Percentiles rank a stretch among this genome's conserved stretches.
Evolutionary conservation across 1,140 invertebrate species (phyloP).

Genomic region (Dendroctonus ponderosae): DNA sequence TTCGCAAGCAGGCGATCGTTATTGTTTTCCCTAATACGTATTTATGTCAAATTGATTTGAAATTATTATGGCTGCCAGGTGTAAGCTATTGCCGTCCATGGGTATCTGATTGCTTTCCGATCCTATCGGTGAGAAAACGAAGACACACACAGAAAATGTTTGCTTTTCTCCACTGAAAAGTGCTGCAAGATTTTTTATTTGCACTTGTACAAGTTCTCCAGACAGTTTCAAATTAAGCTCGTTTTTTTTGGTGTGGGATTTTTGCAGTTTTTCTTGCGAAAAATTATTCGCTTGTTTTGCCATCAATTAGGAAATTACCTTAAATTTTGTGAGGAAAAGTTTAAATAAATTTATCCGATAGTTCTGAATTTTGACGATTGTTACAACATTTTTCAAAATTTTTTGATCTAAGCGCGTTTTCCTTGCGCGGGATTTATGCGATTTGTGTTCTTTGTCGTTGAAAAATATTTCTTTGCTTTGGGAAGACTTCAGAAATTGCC

Average conservation of each 20-base stretch:
- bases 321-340: too few relatives aligned
- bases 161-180: background rate
- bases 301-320: too few relatives aligned
- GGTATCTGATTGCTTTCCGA: conserved; percentile 18
- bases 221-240: background rate
- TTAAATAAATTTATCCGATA: too few relatives aligned
- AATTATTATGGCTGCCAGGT: conserved; percentile 32
- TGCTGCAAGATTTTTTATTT: background rate
- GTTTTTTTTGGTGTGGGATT: background rate
- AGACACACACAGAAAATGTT: background rate
- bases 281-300: too few relatives aligned
- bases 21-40: conserved; percentile 36
- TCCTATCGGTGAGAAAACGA: conserved; percentile 20
- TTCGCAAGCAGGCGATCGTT: conserved; percentile 27
- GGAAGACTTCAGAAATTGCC: too few relatives aligned
- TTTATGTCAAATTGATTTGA: conserved; percentile 37
- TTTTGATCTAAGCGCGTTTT: too few relatives aligned
- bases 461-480: too few relatives aligned
- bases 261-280: conserved; percentile 8
- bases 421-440: too few relatives aligned
- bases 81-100: conserved; percentile 4
- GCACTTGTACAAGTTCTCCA: background rate
- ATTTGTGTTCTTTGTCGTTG: too few relatives aligned
- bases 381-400: too few relatives aligned
- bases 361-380: too few relatives aligned